phyloP scores from a whole-genome alignment of 2,888 invertebrate genomes.

The Suillia variegata region DNA sequence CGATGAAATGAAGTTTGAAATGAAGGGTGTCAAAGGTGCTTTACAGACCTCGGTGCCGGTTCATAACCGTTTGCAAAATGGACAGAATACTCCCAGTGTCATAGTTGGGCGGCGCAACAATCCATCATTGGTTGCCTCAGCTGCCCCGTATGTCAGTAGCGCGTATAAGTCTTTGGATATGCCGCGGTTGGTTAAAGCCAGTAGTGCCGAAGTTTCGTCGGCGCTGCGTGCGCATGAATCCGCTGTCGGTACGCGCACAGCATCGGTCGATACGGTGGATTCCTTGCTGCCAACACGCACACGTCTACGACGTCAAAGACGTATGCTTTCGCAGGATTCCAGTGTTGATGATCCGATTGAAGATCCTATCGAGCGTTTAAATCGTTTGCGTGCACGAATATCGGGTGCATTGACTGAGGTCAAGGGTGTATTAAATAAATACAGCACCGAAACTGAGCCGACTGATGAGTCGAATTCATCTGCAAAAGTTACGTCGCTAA shows the following conservation, averaged over 20 bases:
- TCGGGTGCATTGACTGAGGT: constrained; percentile 57
- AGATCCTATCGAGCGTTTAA: constrained; percentile 55
- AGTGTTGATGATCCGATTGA: constrained; percentile 46
- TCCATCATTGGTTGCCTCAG: not conserved
- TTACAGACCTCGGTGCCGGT: constrained; percentile 25
- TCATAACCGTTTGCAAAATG: constrained; percentile 7
- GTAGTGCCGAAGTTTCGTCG: constrained; percentile 2
- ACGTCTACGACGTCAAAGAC: constrained; percentile 47
- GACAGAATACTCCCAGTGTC: constrained; percentile 14
- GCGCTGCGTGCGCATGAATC: not conserved
- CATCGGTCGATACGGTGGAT: constrained; percentile 28
- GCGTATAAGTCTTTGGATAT: not conserved
- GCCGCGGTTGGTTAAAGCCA: too few relatives aligned
- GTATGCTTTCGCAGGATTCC: constrained; percentile 45
- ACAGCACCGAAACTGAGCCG: constrained; percentile 50
- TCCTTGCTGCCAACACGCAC: constrained; percentile 45
- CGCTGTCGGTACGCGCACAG: constrained; percentile 3
- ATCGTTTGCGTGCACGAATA: constrained; percentile 56
- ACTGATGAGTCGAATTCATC: not conserved
- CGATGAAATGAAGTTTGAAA: constrained; percentile 50
- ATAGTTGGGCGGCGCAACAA: constrained; percentile 8
- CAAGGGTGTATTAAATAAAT: constrained; percentile 56
- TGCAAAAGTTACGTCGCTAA: too few relatives aligned
- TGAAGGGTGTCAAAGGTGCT: constrained; percentile 34
- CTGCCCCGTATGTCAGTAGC: not conserved